phyloP scores from a whole-genome alignment of 2,888 invertebrate genomes.

The Ceratothoa steindachneri region DNA sequence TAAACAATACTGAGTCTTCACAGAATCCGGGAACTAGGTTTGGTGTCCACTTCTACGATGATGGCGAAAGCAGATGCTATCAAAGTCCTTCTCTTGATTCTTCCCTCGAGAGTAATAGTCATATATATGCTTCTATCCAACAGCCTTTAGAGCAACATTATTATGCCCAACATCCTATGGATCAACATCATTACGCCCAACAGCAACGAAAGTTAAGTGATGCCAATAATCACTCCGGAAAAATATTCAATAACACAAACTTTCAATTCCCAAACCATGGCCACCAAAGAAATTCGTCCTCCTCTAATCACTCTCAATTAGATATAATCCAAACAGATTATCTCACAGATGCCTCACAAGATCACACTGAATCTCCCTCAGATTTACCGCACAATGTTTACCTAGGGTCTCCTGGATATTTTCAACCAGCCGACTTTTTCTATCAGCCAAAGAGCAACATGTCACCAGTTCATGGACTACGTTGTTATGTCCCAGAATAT shows the following conservation, averaged over 20 bases:
- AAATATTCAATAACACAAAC: not conserved
- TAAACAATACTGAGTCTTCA: slow-evolving; percentile 49
- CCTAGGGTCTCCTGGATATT: not conserved
- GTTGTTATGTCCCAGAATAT: not conserved
- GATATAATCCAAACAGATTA: slow-evolving; percentile 4
- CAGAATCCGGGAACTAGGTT: slow-evolving; percentile 51
- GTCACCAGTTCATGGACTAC: not conserved
- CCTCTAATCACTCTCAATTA: not conserved
- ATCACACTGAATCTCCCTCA: not conserved
- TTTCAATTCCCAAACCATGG: not conserved
- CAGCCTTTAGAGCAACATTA: slow-evolving; percentile 3
- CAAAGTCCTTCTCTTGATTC: slow-evolving; percentile 17
- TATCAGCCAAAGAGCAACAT: not conserved
- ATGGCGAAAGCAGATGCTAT: slow-evolving; percentile 40
- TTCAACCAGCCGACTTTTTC: not conserved
- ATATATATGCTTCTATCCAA: slow-evolving; percentile 6
- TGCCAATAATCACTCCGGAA: not conserved
- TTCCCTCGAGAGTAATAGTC: not conserved
- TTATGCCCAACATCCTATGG: too few species aligned
- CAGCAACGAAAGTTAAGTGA: not conserved
- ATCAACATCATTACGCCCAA: not conserved
- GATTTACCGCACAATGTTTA: not conserved
- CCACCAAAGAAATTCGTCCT: not conserved
- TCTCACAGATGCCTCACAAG: not conserved
- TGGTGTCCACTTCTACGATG: slow-evolving; percentile 49